phyloP scores from a whole-genome alignment of 2,888 invertebrate species.

The Acanthosepion esculentum region DNA sequence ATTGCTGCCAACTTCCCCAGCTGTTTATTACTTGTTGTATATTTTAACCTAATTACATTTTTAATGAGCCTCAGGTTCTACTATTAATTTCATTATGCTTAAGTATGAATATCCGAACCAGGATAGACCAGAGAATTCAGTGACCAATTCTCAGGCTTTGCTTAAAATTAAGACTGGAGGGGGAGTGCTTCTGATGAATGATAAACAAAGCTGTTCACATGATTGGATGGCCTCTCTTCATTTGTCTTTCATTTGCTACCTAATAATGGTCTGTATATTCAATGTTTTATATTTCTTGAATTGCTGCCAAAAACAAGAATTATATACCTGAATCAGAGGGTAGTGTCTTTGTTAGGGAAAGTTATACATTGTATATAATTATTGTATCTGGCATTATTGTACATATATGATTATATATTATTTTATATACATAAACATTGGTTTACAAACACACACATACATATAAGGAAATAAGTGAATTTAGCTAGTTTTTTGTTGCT shows the following conservation, averaged over 20 bases:
- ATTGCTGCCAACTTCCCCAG: too few relatives aligned
- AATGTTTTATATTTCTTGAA: neutral
- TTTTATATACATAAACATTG: neutral
- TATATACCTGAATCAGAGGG: neutral
- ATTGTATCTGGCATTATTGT: neutral
- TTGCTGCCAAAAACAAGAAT: neutral
- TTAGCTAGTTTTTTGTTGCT: neutral
- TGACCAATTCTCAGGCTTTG: neutral
- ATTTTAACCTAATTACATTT: neutral
- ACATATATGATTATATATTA: neutral
- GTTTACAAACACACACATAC: neutral
- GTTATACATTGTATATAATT: neutral
- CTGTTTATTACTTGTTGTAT: neutral
- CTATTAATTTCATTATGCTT: neutral
- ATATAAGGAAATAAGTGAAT: neutral
- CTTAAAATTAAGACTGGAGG: neutral
- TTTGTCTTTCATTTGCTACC: neutral
- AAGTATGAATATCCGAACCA: neutral
- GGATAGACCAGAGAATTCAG: neutral
- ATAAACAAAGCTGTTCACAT: neutral
- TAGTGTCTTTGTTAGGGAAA: neutral
- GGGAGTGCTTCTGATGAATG: neutral
- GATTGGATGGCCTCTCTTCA: neutral
- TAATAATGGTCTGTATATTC: slow-evolving; percentile 2
- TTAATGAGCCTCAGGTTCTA: too few relatives aligned